Base-by-base conservation (phyloP, 2,888 invertebrate species). In the Nomada lathburiana region DNA sequence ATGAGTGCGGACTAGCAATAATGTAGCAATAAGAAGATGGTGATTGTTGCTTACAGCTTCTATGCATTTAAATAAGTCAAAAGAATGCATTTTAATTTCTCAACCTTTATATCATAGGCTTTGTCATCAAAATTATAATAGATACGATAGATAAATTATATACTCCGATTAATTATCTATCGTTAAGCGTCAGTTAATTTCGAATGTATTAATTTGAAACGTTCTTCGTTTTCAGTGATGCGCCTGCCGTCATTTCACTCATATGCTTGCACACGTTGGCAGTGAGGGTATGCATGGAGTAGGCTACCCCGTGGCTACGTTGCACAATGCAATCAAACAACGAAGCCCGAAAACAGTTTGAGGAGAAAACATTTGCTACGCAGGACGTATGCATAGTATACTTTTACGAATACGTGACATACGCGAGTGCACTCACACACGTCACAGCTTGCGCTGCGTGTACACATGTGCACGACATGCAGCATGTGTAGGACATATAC, bases 1-100 rank as follows among this genome's bases (percentile, higher is more conserved):
- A 68, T 81, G 82, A 87, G 76, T 79, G 44, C 44, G 11, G n/a
- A 59, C 42, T 69, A n/a, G n/a, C n/a, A n/a, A n/a, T 70, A 47
- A 76, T 53, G 36, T 44, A 68, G 18, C 57, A 52, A 59, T 77
- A 69, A 71, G 70, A 65, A 63, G 47, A 72, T 68, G 23, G 23
- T 44, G 29, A 72, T 71, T 71, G 77, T 83, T 73, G 67, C 36
- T 60, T 47, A 64, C 23, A 55, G 69, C 64, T 64, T 50, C 63
- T 72, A 42, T 26, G 62, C 69, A 62, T 82, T 72, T 69, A 36
- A 76, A 55, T 36, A 59, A 55, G 44, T n/a, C 18, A 26, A 42
- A 29, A 16, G 62, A 50, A 63, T 9, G 18, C 29, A n/a, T 36
- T 75, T 78, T 71, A 82, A 78, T 63, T 60, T 23, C 18, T 50